Percentiles rank a stretch among this genome's conserved stretches.
Conservation (phyloP, 2,113 vertebrate genomes). For the Heloderma charlesbogerti region DNA sequence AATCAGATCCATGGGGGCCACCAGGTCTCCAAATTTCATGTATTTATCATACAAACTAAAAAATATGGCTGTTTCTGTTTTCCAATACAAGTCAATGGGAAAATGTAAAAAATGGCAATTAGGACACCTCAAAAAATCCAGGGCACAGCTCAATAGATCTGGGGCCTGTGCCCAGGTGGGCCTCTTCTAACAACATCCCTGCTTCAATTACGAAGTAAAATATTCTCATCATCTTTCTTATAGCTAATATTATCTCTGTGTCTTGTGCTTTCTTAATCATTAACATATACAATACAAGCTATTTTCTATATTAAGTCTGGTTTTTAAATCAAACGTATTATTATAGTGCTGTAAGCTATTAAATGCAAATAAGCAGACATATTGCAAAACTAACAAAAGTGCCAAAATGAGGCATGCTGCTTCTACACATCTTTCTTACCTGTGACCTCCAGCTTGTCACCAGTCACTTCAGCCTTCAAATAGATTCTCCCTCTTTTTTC, state of each 20-base stretch:
- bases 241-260: background rate
- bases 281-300: background rate
- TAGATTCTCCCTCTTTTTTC: conserved; percentile 94
- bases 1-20: too few relatives aligned
- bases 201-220: too few relatives aligned
- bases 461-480: conserved; percentile 92
- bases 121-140: too few relatives aligned
- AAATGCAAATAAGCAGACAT: background rate
- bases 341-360: background rate
- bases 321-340: fast-evolving
- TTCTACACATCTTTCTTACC: conserved; percentile 75
- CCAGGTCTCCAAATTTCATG: too few relatives aligned
- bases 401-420: background rate
- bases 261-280: background rate
- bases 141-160: too few relatives aligned
- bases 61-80: too few relatives aligned
- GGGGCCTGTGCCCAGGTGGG: too few relatives aligned
- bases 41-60: too few relatives aligned
- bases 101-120: too few relatives aligned
- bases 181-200: too few relatives aligned
- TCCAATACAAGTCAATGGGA: too few relatives aligned
- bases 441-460: conserved; percentile 90
- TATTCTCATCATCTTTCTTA: background rate
- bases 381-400: background rate
- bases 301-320: background rate